Percentiles rank a stretch among this genome's conserved stretches.
Conservation (phyloP, 2,797 vertebrate genomes). For the Myotis vivesi region DNA sequence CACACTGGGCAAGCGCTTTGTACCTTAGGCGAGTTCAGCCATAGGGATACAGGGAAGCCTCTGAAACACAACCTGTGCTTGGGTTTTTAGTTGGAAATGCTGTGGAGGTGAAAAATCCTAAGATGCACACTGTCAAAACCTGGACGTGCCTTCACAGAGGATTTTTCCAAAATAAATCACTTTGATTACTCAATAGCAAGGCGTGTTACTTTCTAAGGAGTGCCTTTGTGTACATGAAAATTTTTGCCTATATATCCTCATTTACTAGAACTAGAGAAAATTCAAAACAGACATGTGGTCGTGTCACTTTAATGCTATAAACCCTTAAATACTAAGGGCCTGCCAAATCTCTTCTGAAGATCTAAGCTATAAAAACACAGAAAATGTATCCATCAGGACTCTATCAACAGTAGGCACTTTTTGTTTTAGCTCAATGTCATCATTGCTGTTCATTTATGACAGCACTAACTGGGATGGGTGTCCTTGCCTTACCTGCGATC, state of each 20-base stretch:
- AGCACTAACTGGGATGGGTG: constrained; percentile 76
- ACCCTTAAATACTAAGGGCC: constrained; percentile 79
- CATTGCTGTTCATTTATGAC: constrained; percentile 78
- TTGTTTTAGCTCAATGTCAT: constrained; percentile 80
- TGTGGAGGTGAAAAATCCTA: constrained; percentile 38
- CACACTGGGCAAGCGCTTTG: constrained; percentile 57
- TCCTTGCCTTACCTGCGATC: constrained; percentile 68
- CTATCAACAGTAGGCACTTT: constrained; percentile 80
- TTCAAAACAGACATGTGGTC: constrained; percentile 83
- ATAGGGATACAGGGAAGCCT: constrained; percentile 26
- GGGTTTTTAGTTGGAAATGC: constrained; percentile 70
- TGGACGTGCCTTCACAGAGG: constrained; percentile 39
- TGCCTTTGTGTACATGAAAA: constrained; percentile 57
- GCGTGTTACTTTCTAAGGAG: constrained; percentile 12
- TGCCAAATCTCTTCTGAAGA: constrained; percentile 82
- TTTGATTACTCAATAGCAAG: constrained; percentile 48
- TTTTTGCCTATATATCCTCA: constrained; percentile 78
- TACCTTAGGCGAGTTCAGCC: constrained; percentile 67
- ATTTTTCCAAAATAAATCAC: constrained; percentile 52
- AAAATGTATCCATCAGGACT: constrained; percentile 77
- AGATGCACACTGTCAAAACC: constrained; percentile 33
- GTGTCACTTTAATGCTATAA: constrained; percentile 81
- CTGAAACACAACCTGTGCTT: constrained; percentile 76
- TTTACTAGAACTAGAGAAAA: constrained; percentile 77
- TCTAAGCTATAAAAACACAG: constrained; percentile 78